phyloP scores from a whole-genome alignment of 2,797 vertebrate genomes.

The Neosilurus mollespiculum region DNA sequence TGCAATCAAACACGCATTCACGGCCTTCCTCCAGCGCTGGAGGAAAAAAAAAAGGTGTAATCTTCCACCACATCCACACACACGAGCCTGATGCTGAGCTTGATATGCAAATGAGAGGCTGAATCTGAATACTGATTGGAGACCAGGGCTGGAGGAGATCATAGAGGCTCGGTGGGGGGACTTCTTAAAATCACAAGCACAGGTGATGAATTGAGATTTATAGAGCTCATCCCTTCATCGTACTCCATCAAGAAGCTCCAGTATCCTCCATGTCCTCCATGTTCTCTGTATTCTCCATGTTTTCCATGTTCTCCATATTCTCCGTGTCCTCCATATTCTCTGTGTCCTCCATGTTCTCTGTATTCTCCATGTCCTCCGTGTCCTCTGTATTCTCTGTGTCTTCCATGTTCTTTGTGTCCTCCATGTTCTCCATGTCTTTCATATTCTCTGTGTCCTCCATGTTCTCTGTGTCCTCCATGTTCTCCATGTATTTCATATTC shows the following conservation, averaged over 20 bases:
- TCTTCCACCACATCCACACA: neutral
- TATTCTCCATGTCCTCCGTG: no score
- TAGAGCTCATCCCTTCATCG: neutral
- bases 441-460: no score
- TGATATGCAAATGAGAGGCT: constrained; percentile 48
- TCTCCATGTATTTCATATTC: no score
- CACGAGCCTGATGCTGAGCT: constrained; percentile 27
- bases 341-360: no score
- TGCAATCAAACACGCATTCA: constrained; percentile 42
- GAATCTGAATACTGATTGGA: constrained; percentile 48
- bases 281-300: no score
- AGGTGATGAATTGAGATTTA: neutral
- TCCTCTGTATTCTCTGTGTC: no score
- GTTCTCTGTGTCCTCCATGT: no score
- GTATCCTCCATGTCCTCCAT: neutral
- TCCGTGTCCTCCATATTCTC: no score
- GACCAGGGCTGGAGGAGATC: constrained; percentile 15
- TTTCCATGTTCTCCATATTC: no score
- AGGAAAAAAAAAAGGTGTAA: neutral
- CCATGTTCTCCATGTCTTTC: no score
- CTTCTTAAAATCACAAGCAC: neutral
- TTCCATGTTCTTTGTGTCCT: no score
- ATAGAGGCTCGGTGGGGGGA: neutral
- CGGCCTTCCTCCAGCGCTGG: neutral
- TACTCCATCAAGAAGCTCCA: neutral